Conservation (phyloP, 2,797 vertebrate genomes). For the Rhinatrema bivittatum region DNA sequence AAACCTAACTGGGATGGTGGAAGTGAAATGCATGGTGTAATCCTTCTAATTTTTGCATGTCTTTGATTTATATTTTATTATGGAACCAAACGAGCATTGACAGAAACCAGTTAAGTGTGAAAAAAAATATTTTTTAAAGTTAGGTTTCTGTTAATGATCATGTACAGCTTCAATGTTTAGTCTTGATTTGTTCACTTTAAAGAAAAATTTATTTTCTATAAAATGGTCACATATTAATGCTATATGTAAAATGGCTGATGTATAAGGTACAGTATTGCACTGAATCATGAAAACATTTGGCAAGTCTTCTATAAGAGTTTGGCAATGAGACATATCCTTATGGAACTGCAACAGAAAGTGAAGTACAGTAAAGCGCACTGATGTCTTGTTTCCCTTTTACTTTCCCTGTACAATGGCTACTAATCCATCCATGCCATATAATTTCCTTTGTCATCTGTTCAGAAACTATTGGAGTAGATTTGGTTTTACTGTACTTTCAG, state of each 20-base stretch:
- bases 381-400: constrained; percentile 27
- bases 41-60: constrained; percentile 68
- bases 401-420: constrained; percentile 47
- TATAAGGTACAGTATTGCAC: constrained; percentile 48
- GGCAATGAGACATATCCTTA: constrained; percentile 30
- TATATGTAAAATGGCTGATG: constrained; percentile 48
- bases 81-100: constrained; percentile 48
- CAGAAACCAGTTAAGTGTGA: constrained; percentile 30
- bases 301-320: constrained; percentile 42
- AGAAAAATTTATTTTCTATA: constrained; percentile 24
- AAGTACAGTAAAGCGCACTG: constrained; percentile 65
- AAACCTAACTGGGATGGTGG: constrained; percentile 59
- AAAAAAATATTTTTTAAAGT: not conserved
- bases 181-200: constrained; percentile 31
- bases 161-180: constrained; percentile 29
- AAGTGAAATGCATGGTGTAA: constrained; percentile 66
- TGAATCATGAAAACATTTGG: constrained; percentile 55
- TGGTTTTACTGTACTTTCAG: constrained; percentile 49
- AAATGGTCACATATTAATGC: constrained; percentile 30
- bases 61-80: constrained; percentile 49
- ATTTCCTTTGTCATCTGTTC: constrained; percentile 56
- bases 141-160: constrained; percentile 52
- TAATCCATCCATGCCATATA: constrained; percentile 65
- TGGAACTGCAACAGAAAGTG: constrained; percentile 32
- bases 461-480: constrained; percentile 40